These are phyloP conservation scores for Dinoponera quadriceps DNA, from an alignment of 1,140 invertebrate genomes.

Conservation along the genomic window DNA sequence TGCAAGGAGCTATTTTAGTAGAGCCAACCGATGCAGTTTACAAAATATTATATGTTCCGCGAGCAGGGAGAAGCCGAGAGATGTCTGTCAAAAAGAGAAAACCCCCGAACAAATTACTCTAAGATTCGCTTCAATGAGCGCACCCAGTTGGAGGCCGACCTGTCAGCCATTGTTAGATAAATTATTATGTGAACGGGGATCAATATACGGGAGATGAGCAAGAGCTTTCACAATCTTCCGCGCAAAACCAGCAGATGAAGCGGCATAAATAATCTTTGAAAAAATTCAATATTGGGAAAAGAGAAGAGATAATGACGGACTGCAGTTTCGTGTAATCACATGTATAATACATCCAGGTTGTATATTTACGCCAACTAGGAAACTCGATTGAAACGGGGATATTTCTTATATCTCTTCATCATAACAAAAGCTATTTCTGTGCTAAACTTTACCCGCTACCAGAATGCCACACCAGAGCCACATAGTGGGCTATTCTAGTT, in stretches of 20 bases:
- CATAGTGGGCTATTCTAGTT: conserved; percentile 76
- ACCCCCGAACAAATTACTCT: conserved; percentile 80
- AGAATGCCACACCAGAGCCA: conserved; percentile 75
- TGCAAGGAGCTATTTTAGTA: conserved; percentile 75
- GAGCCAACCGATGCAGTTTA: conserved; percentile 70
- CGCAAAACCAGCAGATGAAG: not conserved
- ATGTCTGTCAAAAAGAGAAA: conserved; percentile 49
- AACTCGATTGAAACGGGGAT: not conserved
- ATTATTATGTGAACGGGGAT: conserved; percentile 74
- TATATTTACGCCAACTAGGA: not conserved
- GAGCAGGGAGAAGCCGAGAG: not conserved
- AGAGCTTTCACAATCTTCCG: not conserved
- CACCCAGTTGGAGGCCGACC: conserved; percentile 66
- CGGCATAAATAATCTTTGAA: not conserved
- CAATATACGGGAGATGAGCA: not conserved
- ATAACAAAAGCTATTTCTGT: conserved; percentile 77
- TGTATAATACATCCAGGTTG: not conserved
- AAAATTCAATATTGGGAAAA: not conserved
- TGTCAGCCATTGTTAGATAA: conserved; percentile 77
- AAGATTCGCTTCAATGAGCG: conserved; percentile 73
- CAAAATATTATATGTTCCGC: conserved; percentile 68
- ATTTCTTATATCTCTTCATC: not conserved
- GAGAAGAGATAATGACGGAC: not conserved
- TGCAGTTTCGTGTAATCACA: not conserved
- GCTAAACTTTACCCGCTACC: conserved; percentile 74